These are phyloP conservation scores for Agrilus mali DNA, from an alignment of 2,888 invertebrate genomes.

Conservation along the genomic window DNA sequence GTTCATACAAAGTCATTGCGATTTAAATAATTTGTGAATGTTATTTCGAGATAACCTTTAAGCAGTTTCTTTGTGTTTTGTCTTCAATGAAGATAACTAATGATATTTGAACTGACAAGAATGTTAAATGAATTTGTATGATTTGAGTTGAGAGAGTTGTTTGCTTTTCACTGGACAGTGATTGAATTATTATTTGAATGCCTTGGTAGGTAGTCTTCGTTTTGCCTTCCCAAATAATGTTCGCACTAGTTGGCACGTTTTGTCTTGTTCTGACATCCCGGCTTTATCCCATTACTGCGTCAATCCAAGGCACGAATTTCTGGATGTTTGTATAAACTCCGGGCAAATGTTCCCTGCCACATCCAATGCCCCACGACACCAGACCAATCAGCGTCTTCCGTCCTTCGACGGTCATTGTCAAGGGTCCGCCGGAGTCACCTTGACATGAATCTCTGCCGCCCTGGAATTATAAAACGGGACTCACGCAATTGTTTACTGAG, in stretches of 20 bases:
- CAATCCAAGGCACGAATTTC: conserved; percentile 85
- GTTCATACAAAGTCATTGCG: background rate
- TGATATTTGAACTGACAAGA: no score
- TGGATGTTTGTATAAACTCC: conserved; percentile 89
- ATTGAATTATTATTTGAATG: no score
- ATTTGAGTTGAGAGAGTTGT: no score
- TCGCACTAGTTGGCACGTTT: conserved; percentile 15
- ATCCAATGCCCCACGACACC: conserved; percentile 87
- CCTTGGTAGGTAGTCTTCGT: no score
- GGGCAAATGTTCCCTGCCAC: conserved; percentile 78
- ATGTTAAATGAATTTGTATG: no score
- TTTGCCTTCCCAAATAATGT: background rate
- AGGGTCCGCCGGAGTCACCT: conserved; percentile 74
- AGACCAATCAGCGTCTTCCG: conserved; percentile 77
- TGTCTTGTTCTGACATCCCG: conserved; percentile 24
- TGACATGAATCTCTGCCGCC: conserved; percentile 64
- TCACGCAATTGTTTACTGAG: background rate
- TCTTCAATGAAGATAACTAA: no score
- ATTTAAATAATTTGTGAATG: background rate
- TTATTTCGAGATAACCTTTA: background rate
- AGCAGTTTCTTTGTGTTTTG: no score
- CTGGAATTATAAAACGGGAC: conserved; percentile 25
- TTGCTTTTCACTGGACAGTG: no score
- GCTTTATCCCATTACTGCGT: conserved; percentile 53
- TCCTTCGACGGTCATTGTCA: conserved; percentile 76